Evolutionary conservation across 2,888 invertebrate genomes (phyloP).

Genomic region (Himalopsyche kuldschensis): DNA sequence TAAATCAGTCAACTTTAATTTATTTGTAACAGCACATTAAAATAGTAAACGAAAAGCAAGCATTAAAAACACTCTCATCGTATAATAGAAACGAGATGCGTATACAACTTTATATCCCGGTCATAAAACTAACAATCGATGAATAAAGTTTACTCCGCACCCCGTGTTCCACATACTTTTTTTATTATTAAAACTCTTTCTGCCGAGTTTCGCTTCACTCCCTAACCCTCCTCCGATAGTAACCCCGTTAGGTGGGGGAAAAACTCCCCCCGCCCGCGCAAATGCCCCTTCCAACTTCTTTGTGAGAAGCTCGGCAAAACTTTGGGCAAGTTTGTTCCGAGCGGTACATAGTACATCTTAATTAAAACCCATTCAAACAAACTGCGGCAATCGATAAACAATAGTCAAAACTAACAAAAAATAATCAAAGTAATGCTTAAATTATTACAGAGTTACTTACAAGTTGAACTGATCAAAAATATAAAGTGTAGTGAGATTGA

Average conservation of each 20-base stretch:
- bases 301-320: slow-evolving; percentile 58
- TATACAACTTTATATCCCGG: neutral
- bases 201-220: slow-evolving; percentile 21
- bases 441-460: neutral
- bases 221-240: slow-evolving; percentile 3
- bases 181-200: slow-evolving; percentile 30
- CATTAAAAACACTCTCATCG: neutral
- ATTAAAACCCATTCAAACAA: neutral
- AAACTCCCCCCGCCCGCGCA: slow-evolving; percentile 52
- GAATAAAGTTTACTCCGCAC: slow-evolving; percentile 23
- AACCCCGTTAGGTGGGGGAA: slow-evolving; percentile 43
- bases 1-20: neutral
- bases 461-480: slow-evolving; percentile 11
- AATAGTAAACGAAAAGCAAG: slow-evolving; percentile 42
- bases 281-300: slow-evolving; percentile 56
- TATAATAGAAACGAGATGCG: neutral
- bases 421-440: neutral
- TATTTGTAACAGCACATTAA: slow-evolving; percentile 41
- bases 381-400: neutral
- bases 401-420: neutral
- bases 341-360: slow-evolving; percentile 41
- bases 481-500: slow-evolving; percentile 13
- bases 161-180: slow-evolving; percentile 30
- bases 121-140: slow-evolving; percentile 27
- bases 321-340: slow-evolving; percentile 53